Conservation (phyloP, 1,140 invertebrate genomes). For the Drosophila sechellia region DNA sequence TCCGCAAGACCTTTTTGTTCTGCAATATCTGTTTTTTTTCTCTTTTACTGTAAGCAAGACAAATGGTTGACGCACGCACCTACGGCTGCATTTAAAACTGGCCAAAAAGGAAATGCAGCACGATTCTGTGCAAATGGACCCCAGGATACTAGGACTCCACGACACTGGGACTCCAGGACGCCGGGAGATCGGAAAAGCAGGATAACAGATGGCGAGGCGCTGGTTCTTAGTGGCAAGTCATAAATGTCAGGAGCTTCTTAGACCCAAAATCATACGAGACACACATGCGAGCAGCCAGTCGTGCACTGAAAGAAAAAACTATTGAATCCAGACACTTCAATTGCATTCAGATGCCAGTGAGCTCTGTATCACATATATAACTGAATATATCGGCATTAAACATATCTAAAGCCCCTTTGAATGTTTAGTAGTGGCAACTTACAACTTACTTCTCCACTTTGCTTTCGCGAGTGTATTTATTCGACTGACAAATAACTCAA, state of each 20-base stretch:
- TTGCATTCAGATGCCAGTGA: too few relatives aligned
- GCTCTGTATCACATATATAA: too few relatives aligned
- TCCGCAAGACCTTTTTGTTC: not conserved
- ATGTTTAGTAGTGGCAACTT: too few relatives aligned
- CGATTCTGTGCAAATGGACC: not conserved
- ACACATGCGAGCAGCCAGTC: not conserved
- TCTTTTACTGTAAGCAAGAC: conserved; percentile 48
- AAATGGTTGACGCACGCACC: conserved; percentile 43
- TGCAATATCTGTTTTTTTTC: too few relatives aligned
- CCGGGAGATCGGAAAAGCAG: not conserved
- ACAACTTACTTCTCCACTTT: not conserved
- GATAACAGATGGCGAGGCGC: conserved; percentile 16
- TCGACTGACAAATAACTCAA: conserved; percentile 77
- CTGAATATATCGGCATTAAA: too few relatives aligned
- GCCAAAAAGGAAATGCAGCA: conserved; percentile 20
- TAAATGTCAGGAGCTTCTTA: conserved; percentile 63
- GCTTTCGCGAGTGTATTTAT: conserved; percentile 11
- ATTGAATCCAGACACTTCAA: not conserved
- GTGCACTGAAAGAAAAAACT: not conserved
- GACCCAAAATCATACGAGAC: conserved; percentile 14
- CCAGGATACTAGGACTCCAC: not conserved
- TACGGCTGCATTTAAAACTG: conserved; percentile 24
- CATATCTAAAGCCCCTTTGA: too few relatives aligned
- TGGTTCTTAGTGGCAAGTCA: conserved; percentile 58
- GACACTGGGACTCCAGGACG: too few relatives aligned